Conservation (phyloP, 2,888 invertebrate species). For the Latrodectus hesperus region DNA sequence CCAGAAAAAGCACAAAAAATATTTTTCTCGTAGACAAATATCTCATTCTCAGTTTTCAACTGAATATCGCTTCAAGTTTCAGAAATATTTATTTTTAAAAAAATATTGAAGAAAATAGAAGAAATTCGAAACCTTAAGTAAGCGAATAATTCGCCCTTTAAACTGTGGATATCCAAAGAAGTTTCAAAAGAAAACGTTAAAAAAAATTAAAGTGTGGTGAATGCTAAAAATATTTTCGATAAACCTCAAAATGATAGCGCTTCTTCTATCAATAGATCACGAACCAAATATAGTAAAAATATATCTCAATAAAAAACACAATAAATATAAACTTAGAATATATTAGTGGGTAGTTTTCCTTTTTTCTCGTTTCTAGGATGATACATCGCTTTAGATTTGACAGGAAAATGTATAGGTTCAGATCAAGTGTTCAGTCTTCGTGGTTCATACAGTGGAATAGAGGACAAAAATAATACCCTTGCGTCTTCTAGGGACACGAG, state of each 20-base stretch:
- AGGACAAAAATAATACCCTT: neutral
- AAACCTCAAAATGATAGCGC: neutral
- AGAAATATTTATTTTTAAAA: neutral
- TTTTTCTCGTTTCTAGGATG: constrained; percentile 17
- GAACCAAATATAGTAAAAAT: neutral
- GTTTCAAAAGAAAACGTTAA: neutral
- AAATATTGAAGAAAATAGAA: neutral
- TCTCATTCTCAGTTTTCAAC: constrained; percentile 49
- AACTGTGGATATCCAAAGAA: constrained; percentile 36
- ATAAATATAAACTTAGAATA: constrained; percentile 58
- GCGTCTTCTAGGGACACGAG: constrained; percentile 33
- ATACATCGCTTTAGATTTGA: constrained; percentile 60
- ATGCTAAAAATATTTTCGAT: neutral
- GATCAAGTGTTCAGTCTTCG: constrained; percentile 62
- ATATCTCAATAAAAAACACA: constrained; percentile 21
- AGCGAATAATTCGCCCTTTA: constrained; percentile 45
- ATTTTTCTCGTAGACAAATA: constrained; percentile 25
- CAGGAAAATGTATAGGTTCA: constrained; percentile 62
- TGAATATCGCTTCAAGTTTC: constrained; percentile 48
- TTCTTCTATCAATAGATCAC: too few species aligned
- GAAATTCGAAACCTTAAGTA: constrained; percentile 46
- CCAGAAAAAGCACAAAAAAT: constrained; percentile 1
- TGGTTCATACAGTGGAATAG: constrained; percentile 29
- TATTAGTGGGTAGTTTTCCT: constrained; percentile 46
- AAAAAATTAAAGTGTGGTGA: neutral